Base-by-base conservation (phyloP, 2,113 vertebrate genomes). In the Ondatra zibethicus region DNA sequence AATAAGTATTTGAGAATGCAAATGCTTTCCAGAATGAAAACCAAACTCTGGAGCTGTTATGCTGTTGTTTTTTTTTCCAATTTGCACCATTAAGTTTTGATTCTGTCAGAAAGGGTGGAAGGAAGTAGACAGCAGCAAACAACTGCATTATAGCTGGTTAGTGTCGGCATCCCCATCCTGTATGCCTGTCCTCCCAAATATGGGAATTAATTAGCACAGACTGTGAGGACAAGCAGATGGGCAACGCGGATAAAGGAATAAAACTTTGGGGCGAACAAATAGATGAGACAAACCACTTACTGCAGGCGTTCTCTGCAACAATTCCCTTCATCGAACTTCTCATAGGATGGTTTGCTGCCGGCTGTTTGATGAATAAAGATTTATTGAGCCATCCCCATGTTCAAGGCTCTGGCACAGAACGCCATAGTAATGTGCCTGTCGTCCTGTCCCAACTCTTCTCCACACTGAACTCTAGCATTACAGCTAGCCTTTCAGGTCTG, bases 1-100 rank as follows among this genome's bases (percentile, higher is more conserved):
- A 95, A 45, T 92, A 96, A 97, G 92, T 68, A 94, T 89, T 97
- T 52, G 68, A 94, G 97, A 97, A 97, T 97, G 97, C 95, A 98
- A 97, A 97, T 97, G 86, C 31, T 45, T 92, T 96, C 97, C 85
- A 95, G 63, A 95, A 95, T 2, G 0, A n/a, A 94, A 92, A 95
- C 87, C 93, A 96, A 86, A 97, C 97, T 96, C 93, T 23, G 65
- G 88, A 92, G 94, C 96, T 95, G 85, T 91, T 92, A 87, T 61
- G 95, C 7, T 70, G 76, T 52, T 78, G 65, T 93, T 98, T 58
- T 93, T 98, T 58, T 58, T 89, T 90, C 95, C 91, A 92, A 66
- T 95, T 89, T 92, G 81, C 47, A 63, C 88, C 47, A 33, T 95
- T 93, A 92, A 50, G 92, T 96, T 96, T 94, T 82, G 70, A 96